Conservation (phyloP, 2,797 vertebrate genomes). For the Odontamblyopus rebecca region DNA sequence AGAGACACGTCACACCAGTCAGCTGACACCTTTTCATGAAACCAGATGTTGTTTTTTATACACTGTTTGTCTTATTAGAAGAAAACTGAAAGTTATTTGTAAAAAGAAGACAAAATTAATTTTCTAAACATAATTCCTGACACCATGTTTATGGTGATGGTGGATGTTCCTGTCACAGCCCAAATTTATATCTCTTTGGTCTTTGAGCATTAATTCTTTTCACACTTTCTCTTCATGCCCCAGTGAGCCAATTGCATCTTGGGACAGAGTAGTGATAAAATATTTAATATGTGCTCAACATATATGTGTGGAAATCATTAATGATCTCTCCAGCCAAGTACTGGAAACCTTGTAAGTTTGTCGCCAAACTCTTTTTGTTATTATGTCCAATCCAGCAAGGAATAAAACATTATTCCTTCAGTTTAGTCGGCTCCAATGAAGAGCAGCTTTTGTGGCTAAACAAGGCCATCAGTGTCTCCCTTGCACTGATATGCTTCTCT, state of each 20-base stretch:
- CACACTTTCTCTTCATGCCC: neutral
- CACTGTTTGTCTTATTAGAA: no score
- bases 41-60: no score
- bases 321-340: neutral
- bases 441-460: conserved; percentile 37
- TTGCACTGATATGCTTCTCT: conserved; percentile 52
- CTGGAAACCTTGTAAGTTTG: neutral
- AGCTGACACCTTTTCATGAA: no score
- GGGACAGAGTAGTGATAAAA: neutral
- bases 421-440: conserved; percentile 24
- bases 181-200: neutral
- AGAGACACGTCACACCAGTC: no score
- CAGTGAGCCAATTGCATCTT: neutral
- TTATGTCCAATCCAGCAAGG: conserved; percentile 8
- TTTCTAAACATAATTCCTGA: no score
- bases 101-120: no score
- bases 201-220: neutral
- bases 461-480: conserved; percentile 39
- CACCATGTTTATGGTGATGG: neutral
- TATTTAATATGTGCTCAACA: neutral
- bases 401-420: conserved; percentile 1
- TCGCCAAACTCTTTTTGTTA: neutral
- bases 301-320: neutral
- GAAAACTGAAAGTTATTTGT: no score
- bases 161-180: neutral